phyloP scores from a whole-genome alignment of 2,888 invertebrate species.

The Apotomis turbidana region DNA sequence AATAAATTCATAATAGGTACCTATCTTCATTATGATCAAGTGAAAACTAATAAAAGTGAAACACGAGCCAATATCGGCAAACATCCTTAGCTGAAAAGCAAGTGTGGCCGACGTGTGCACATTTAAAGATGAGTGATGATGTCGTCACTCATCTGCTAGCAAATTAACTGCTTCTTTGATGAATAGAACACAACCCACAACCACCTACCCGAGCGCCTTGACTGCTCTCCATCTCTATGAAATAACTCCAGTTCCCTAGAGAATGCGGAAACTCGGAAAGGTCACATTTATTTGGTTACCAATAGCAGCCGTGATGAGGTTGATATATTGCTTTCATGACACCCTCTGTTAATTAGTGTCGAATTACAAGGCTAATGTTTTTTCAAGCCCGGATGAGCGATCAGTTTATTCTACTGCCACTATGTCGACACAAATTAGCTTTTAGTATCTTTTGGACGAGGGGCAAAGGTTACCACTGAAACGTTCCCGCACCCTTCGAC shows the following conservation, averaged over 20 bases:
- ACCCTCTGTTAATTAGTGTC: conserved; percentile 77
- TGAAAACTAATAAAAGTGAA: neutral
- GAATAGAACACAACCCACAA: conserved; percentile 67
- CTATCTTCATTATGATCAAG: too few relatives aligned
- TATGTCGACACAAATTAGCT: conserved; percentile 44
- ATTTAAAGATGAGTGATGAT: conserved; percentile 76
- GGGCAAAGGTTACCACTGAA: conserved; percentile 17
- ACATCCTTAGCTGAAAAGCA: conserved; percentile 41
- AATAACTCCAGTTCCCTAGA: conserved; percentile 41
- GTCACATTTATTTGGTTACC: conserved; percentile 55
- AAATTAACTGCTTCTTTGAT: conserved; percentile 81
- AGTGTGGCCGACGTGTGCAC: conserved; percentile 67
- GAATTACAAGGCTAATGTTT: conserved; percentile 75
- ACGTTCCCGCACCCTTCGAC: conserved; percentile 32
- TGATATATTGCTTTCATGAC: conserved; percentile 79
- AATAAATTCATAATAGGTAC: too few relatives aligned
- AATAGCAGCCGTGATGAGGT: conserved; percentile 66
- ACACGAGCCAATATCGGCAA: neutral
- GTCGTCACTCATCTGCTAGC: conserved; percentile 77
- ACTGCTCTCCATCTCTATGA: conserved; percentile 44
- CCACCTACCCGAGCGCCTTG: conserved; percentile 58
- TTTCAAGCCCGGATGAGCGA: conserved; percentile 52
- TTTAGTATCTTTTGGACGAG: conserved; percentile 29
- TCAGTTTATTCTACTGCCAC: conserved; percentile 43
- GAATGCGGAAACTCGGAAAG: conserved; percentile 47